phyloP scores from a whole-genome alignment of 64 coral and sea anemone genomes.

The Anthopleura sola region DNA sequence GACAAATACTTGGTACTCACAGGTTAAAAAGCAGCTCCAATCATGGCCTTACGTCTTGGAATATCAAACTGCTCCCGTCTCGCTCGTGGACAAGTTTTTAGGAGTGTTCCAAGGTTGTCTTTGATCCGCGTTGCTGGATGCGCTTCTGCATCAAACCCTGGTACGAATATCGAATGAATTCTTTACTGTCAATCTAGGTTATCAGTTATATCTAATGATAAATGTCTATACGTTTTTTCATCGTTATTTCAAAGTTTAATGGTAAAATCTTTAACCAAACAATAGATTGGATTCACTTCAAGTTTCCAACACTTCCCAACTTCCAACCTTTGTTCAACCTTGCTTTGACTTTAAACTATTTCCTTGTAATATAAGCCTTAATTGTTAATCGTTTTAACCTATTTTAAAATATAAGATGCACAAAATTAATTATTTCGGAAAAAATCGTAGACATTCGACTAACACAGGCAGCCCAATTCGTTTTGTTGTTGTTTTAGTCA shows the following conservation, averaged over 20 bases:
- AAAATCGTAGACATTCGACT: not conserved
- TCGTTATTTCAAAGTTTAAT: too few species aligned
- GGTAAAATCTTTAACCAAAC: too few species aligned
- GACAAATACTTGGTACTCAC: not conserved
- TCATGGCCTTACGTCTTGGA: conserved; percentile 10
- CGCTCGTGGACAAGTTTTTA: not conserved
- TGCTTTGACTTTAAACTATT: not conserved
- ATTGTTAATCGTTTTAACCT: not conserved
- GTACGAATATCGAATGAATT: not conserved
- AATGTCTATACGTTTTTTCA: not conserved
- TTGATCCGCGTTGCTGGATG: conserved; percentile 4
- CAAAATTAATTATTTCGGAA: not conserved
- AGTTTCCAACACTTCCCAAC: too few species aligned
- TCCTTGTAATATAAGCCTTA: not conserved
- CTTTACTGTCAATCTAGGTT: not conserved
- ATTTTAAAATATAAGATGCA: too few species aligned
- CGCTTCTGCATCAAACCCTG: not conserved
- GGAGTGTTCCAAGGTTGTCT: not conserved
- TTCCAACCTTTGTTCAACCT: not conserved
- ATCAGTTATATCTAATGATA: not conserved
- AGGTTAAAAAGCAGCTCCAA: not conserved
- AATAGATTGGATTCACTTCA: too few species aligned
- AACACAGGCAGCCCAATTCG: too few species aligned
- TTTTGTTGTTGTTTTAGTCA: too few species aligned
- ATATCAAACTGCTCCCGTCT: not conserved